Percentiles rank a stretch among this genome's conserved stretches.
Conservation (phyloP, 2,888 invertebrate species). For the Quadriops clusia region DNA sequence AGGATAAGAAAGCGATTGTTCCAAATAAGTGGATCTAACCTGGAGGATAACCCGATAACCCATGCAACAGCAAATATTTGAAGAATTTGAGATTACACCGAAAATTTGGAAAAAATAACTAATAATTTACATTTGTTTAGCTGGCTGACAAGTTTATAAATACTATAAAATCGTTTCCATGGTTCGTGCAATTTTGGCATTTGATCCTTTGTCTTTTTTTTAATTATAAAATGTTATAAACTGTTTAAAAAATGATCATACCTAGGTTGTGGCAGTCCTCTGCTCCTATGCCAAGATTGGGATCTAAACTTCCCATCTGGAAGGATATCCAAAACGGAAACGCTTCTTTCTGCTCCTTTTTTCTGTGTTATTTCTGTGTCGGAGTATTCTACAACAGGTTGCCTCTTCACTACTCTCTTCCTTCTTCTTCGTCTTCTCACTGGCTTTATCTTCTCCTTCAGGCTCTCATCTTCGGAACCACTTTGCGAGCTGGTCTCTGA, state of each 20-base stretch:
- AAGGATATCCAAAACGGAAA: constrained; percentile 30
- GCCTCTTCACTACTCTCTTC: constrained; percentile 19
- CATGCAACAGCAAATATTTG: too few species aligned
- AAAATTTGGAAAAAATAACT: too few species aligned
- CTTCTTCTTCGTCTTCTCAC: constrained; percentile 20
- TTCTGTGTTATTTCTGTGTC: constrained; percentile 18
- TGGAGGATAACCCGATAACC: too few species aligned
- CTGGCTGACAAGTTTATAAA: too few species aligned
- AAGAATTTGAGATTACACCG: too few species aligned
- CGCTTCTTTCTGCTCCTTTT: constrained; percentile 20
- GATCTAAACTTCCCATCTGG: constrained; percentile 25
- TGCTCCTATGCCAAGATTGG: constrained; percentile 19
- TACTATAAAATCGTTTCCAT: too few species aligned
- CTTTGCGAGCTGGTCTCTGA: constrained; percentile 16
- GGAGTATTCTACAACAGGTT: constrained; percentile 16
- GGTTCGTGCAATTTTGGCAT: too few species aligned
- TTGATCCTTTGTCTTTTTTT: too few species aligned
- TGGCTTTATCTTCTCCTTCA: constrained; percentile 10
- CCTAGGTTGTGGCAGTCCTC: constrained; percentile 23
- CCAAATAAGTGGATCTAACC: too few species aligned
- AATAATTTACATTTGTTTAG: too few species aligned
- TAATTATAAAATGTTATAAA: neutral
- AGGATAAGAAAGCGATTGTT: too few species aligned
- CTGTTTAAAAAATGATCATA: constrained; percentile 12
- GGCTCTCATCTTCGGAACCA: constrained; percentile 10